Base-by-base conservation (phyloP, 2,113 vertebrate genomes). In the Notothenia coriiceps region DNA sequence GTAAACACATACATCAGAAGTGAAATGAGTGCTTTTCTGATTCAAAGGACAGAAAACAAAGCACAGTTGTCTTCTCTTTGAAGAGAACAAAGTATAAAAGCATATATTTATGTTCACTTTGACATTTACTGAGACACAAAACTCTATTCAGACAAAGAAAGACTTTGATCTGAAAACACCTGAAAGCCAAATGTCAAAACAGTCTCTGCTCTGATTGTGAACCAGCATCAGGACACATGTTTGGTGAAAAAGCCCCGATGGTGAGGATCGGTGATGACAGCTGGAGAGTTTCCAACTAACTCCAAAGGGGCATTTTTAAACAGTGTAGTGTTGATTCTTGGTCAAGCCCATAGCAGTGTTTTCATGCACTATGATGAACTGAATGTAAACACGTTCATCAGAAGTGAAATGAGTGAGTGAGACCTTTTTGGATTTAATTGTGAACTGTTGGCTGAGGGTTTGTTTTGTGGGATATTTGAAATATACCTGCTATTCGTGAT, bases 271-370 rank as follows among this genome's bases (percentile, higher is more conserved):
- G 80, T 77, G 75, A 68, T 54, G 76, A 80, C 43, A 43, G 69
- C 60, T 61, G 67, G 55, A 84, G 76, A 77, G 75, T 86, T 86
- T 86, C 73, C 62, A 69, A 80, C 72, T 74, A 85, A 35, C 83
- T 86, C 80, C 80, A 29, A 29, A 29, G 25, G 29, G 29, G 3
- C 0, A 29, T 29, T 29, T 29, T 29, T 29, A 29, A 29, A 29
- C 29, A 3, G 3, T 29, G 29, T 29, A 3, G 29, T 29, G 29
- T 29, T 29, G 29, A 29, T 29, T 29, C 29, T 29, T 4, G 29
- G 29, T 29, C 29, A 29, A 4, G 29, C 3, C 29, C 29, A 29
- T 29, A 29, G 29, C 29, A 29, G 29, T 29, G 29, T 29, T 29
- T 4, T 29, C 29, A 29, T 25, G 25, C 25, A 25, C 25, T 25